Base-by-base conservation (phyloP, 2,113 vertebrate genomes). In the Oceanodroma tethys region DNA sequence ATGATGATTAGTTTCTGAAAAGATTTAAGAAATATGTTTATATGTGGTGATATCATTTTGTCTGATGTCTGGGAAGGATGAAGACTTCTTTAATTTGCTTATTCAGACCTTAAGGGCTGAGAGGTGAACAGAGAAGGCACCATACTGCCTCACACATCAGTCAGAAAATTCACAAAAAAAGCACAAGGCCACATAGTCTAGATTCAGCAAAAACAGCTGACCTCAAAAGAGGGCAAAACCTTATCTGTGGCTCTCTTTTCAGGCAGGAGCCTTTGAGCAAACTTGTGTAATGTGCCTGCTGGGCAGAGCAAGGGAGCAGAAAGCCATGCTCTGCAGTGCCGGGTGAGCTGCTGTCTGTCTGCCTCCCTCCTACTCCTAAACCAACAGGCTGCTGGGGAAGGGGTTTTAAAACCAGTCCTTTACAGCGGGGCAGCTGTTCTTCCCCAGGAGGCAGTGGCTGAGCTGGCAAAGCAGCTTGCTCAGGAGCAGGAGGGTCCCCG, bases 1-100 rank as follows among this genome's bases (percentile, higher is more conserved):
- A 42, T 38, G 45, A 45, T 56, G 84, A 90, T 86, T 93, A 90
- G 47, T 94, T 96, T 91, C 83, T 89, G 68, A 48, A 91, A 85
- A 78, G 47, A 56, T 22, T 40, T 52, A 48, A 90, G 38, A 68
- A 88, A 66, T 70, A 29, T 95, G 48, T 93, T 94, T 85, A 63
- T 80, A 20, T 1, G 1, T 27, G 70, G 42, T 85, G 88, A 89
- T 92, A 83, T 52, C 2, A 25, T 67, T 91, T 85, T 74, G 34
- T 91, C 65, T 84, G 59, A 52, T 76, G 80, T 86, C 78, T 97
- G 84, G 71, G n/a, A 84, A 81, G 80, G 82, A 42, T 13, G 43
- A 75, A 48, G 70, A 4, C 25, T 71, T 36, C 55, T 92, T 88
- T 75, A 81, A 7, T 87, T 79, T 73, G 48, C 40, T 87, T 38